Percentiles rank a stretch among this genome's conserved stretches.
Conservation (phyloP, 2,113 vertebrate species). For the Leptobrachium leishanense region DNA sequence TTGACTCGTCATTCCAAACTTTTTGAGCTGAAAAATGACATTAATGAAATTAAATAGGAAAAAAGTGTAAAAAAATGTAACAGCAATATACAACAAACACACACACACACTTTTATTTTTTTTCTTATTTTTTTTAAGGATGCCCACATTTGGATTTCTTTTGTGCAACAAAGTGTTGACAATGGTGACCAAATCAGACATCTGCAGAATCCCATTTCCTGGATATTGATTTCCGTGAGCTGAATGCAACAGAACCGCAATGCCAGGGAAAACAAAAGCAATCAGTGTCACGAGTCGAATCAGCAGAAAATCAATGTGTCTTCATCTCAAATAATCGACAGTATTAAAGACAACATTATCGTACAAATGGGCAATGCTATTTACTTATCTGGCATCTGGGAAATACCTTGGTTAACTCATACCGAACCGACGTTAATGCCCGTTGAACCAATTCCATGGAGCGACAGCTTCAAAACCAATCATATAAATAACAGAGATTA, state of each 20-base stretch:
- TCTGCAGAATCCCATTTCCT: conserved; percentile 45
- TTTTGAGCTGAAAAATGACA: no score
- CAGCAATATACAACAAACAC: no score
- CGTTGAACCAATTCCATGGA: no score
- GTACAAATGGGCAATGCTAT: conserved; percentile 38
- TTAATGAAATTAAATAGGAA: no score
- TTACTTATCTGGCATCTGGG: conserved; percentile 24
- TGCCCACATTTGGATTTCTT: conserved; percentile 2
- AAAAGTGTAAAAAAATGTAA: no score
- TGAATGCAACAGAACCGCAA: conserved; percentile 36
- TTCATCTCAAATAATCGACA: conserved; percentile 45
- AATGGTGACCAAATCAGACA: conserved; percentile 33
- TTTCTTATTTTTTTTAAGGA: no score
- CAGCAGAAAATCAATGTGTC: conserved; percentile 45
- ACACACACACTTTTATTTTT: no score
- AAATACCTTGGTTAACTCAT: conserved; percentile 16
- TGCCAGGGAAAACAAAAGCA: conserved; percentile 42
- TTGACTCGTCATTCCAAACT: no score
- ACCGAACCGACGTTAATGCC: background rate
- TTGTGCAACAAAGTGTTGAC: conserved; percentile 24
- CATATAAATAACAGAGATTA: no score
- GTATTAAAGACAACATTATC: conserved; percentile 44
- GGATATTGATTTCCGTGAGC: conserved; percentile 35
- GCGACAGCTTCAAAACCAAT: no score
- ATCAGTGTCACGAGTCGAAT: conserved; percentile 42